Percentiles rank a stretch among this genome's conserved stretches.
phyloP scores from a whole-genome alignment of 2,797 vertebrate species.

The Podargus strigoides region DNA sequence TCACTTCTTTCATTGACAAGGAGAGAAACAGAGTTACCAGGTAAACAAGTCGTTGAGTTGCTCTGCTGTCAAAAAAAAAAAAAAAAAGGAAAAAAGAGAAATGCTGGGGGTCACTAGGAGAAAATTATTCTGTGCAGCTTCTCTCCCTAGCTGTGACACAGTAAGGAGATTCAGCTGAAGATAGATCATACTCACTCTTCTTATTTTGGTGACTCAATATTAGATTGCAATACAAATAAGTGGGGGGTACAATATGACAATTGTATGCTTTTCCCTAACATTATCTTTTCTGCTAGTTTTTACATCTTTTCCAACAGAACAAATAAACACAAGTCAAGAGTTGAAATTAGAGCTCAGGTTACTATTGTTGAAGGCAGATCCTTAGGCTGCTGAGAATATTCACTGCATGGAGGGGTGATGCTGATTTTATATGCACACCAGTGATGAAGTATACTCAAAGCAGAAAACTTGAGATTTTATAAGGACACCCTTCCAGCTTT shows the following conservation, averaged over 20 bases:
- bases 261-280: not conserved
- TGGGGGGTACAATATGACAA: not conserved
- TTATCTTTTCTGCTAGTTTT: not conserved
- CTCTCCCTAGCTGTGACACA: not conserved
- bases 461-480: not conserved
- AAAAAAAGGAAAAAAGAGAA: no score
- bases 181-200: not conserved
- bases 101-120: no score
- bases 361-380: not conserved
- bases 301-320: not conserved
- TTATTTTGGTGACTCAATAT: not conserved
- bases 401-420: not conserved
- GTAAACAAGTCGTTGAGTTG: no score
- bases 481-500: not conserved
- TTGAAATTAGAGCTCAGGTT: not conserved
- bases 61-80: not conserved
- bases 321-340: not conserved
- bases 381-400: not conserved
- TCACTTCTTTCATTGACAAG: not conserved
- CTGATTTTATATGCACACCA: not conserved
- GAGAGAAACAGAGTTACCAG: not conserved
- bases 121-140: not conserved
- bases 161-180: not conserved
- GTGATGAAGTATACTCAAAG: not conserved
- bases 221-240: not conserved